Evolutionary conservation across 2,888 invertebrate species (phyloP).

Genomic region (Branchinecta sandiegonensis): DNA sequence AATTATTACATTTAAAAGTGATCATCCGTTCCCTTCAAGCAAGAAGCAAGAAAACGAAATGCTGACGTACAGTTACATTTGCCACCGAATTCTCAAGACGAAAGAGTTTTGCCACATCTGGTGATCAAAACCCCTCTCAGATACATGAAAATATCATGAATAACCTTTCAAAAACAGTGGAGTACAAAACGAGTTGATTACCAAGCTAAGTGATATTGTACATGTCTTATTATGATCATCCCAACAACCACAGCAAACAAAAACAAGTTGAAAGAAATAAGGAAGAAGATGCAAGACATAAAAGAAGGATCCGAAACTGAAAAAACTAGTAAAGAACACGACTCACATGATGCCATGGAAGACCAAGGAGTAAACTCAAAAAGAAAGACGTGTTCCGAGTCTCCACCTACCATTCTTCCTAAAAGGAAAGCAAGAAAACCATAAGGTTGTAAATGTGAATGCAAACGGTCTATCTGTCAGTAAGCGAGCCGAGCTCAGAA

Average conservation of each 20-base stretch:
- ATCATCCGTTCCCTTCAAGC: background rate
- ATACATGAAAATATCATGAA: background rate
- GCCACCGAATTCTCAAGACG: background rate
- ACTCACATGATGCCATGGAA: background rate
- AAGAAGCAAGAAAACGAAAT: background rate
- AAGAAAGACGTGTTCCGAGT: background rate
- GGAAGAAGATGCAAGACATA: too few species aligned
- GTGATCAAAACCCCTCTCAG: background rate
- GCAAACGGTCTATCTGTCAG: background rate
- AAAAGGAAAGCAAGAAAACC: background rate
- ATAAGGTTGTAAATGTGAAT: background rate
- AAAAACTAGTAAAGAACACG: background rate
- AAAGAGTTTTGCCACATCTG: background rate
- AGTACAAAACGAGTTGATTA: background rate
- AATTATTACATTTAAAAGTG: background rate
- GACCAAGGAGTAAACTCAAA: background rate
- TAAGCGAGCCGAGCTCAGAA: background rate
- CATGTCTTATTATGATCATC: background rate
- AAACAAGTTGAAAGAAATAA: background rate
- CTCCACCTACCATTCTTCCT: constrained; percentile 2
- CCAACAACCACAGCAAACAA: background rate
- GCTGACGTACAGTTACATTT: background rate
- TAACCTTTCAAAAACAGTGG: background rate
- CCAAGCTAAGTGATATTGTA: background rate
- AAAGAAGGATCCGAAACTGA: background rate